Evolutionary conservation across 2,888 invertebrate species (phyloP).

Genomic region (Cryptocheilus praepositus): DNA sequence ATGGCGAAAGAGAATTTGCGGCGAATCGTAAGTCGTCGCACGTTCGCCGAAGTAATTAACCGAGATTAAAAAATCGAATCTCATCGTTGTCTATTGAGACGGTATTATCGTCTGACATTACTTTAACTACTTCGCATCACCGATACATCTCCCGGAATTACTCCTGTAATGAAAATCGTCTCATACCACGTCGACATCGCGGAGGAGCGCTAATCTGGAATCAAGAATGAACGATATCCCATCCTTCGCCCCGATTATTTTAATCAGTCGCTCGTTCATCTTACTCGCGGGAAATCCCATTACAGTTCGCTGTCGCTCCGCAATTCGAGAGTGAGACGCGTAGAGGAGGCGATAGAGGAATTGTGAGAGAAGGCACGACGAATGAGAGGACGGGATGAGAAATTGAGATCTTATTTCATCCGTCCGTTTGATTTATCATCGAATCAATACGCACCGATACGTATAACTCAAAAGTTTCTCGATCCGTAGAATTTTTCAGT

Average conservation of each 20-base stretch:
- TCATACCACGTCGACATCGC: conserved; percentile 8
- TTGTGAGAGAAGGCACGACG: neutral
- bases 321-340: neutral
- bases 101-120: too few relatives aligned
- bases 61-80: too few relatives aligned
- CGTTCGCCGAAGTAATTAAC: too few relatives aligned
- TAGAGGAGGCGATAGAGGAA: neutral
- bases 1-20: neutral
- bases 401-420: too few relatives aligned
- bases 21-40: too few relatives aligned
- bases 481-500: conserved; percentile 7
- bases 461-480: conserved; percentile 7
- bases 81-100: too few relatives aligned
- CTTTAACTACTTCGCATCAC: too few relatives aligned
- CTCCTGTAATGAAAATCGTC: too few relatives aligned
- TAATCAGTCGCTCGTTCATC: conserved; percentile 30
- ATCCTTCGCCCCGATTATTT: conserved; percentile 21
- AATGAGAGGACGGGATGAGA: conserved; percentile 1
- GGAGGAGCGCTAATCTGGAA: conserved; percentile 35
- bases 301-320: conserved; percentile 11
- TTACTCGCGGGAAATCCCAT: conserved; percentile 33
- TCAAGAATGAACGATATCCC: conserved; percentile 9
- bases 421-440: conserved; percentile 12
- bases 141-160: too few relatives aligned
- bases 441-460: conserved; percentile 4